Evolutionary conservation across 2,797 vertebrate species (phyloP).

Genomic region (Monodelphis domestica): DNA sequence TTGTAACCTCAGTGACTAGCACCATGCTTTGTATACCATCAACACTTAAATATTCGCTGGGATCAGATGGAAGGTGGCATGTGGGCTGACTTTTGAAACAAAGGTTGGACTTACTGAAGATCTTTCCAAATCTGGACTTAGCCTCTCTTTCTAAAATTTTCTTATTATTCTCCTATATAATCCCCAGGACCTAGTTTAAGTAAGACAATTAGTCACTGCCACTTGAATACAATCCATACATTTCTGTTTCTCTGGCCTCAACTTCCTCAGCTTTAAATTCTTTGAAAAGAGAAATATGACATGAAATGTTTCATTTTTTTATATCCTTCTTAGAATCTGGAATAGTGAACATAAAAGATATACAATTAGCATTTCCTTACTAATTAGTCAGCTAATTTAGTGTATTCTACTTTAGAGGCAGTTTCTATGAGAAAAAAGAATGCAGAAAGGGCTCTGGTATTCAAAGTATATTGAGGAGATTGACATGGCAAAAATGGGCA

Average conservation of each 20-base stretch:
- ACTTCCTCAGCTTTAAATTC: slow-evolving; percentile 7
- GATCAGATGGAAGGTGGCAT: neutral
- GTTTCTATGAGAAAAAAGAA: neutral
- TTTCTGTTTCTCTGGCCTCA: neutral
- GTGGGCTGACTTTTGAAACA: slow-evolving; percentile 13
- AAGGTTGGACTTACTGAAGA: slow-evolving; percentile 50
- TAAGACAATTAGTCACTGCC: neutral
- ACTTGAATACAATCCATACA: slow-evolving; percentile 5
- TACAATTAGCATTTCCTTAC: neutral
- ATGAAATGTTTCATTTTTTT: neutral
- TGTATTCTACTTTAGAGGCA: neutral
- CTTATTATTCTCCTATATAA: neutral
- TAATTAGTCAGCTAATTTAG: neutral
- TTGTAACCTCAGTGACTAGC: neutral
- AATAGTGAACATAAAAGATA: neutral
- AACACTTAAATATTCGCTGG: neutral
- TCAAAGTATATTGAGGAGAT: neutral
- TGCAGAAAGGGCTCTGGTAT: neutral
- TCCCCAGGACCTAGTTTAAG: slow-evolving; percentile 8
- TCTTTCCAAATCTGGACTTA: slow-evolving; percentile 18
- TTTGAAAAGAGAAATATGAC: neutral
- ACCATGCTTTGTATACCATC: neutral
- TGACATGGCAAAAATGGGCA: neutral
- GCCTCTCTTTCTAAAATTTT: slow-evolving; percentile 6
- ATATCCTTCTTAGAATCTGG: neutral